Base-by-base conservation (phyloP, 2,888 invertebrate genomes). In the Chouioia cunea region DNA sequence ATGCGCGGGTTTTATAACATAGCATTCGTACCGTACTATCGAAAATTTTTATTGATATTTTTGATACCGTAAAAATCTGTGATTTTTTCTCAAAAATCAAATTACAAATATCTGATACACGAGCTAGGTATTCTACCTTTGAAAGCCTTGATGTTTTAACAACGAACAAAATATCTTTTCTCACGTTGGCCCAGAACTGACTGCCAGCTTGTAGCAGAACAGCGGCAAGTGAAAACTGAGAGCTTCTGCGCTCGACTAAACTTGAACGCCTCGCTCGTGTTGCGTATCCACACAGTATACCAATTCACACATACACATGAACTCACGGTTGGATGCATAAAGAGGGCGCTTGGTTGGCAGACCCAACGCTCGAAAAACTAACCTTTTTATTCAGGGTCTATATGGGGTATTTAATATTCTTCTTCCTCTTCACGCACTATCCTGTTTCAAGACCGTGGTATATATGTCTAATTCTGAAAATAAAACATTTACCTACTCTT, bases 161-260 rank as follows among this genome's bases (percentile, higher is more conserved):
- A 48, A 22, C n/a, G 27, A 16, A 36, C 12, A 48, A 56, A 54
- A 36, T 23, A 53, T 18, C 8, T 18, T 23, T 47, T 62, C 46
- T n/a, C 14, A 36, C n/a, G 2, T 15, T 46, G 3, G 14, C 23
- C 16, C 27, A 15, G 12, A 36, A 2, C 62, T 68, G 44, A 50
- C 43, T 43, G 16, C 53, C 22, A 65, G 46, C 23, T 43, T 4
- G 46, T 27, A 65, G 52, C 46, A 18, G 20, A 54, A 27, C n/a
- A 23, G 20, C 53, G 43, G 27, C 44, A 47, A 52, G 36, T 53
- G 63, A 59, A 69, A 64, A 58, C 53, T 53, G 64, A 69, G 47
- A 59, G 69, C 59, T 64, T 64, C 64, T 53, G 23, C 6, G 36
- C 46, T 46, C 63, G 58, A 68, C 68, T 62, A 57, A 69, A 48